A percentile compares a stretch with the other conserved stretches of the same genome.
Evolutionary conservation across 2,888 invertebrate species (phyloP).

Genomic region (Spilosoma lubricipeda): DNA sequence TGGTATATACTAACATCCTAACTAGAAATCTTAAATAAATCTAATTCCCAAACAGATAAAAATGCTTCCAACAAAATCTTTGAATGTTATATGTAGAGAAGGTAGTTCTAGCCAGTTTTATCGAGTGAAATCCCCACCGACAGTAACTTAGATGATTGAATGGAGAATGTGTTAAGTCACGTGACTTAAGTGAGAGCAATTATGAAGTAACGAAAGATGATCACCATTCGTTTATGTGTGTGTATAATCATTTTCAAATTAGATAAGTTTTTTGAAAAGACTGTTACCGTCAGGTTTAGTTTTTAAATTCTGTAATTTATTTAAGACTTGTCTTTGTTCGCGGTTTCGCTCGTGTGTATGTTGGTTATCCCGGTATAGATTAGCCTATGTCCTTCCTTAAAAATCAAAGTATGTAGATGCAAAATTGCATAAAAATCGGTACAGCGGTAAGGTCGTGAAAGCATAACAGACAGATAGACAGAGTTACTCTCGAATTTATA

Average conservation of each 20-base stretch:
- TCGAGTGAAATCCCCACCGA: slow-evolving; percentile 4
- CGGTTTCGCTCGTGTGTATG: too few species aligned
- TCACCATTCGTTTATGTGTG: neutral
- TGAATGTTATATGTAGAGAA: neutral
- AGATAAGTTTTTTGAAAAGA: neutral
- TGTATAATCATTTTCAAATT: neutral
- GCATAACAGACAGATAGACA: too few species aligned
- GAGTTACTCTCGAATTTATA: too few species aligned
- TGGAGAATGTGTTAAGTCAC: slow-evolving; percentile 12
- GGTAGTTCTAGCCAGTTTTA: neutral
- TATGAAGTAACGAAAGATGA: slow-evolving; percentile 6
- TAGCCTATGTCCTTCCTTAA: too few species aligned
- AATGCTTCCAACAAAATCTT: neutral
- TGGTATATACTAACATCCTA: too few species aligned
- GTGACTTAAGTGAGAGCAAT: slow-evolving; percentile 6
- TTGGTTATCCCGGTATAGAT: too few species aligned
- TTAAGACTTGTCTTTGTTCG: too few species aligned
- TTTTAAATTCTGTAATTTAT: too few species aligned
- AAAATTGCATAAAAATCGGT: too few species aligned
- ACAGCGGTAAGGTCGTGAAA: too few species aligned
- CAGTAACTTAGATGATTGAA: neutral
- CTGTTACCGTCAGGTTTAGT: neutral
- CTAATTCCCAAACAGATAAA: neutral
- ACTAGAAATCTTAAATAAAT: neutral
- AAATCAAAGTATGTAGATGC: too few species aligned